Percentiles rank a stretch among this genome's conserved stretches.
These are phyloP conservation scores for Drepana arcuata DNA, from an alignment of 1,140 invertebrate genomes.

Conservation along the genomic window DNA sequence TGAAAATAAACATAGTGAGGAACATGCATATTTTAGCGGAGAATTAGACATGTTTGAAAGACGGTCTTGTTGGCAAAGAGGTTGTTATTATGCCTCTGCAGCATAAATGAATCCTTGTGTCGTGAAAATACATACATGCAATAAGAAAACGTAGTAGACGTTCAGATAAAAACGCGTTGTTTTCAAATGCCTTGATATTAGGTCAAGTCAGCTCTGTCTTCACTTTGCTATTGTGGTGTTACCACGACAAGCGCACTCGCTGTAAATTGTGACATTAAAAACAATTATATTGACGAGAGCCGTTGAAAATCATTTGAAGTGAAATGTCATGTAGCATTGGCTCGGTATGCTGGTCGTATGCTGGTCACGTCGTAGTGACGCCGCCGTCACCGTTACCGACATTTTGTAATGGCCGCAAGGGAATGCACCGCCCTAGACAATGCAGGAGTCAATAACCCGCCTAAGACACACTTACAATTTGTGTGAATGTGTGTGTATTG, in stretches of 20 bases:
- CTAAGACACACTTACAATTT: background rate
- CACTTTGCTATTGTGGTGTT: background rate
- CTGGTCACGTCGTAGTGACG: slow-evolving; percentile 33
- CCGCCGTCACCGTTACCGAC: slow-evolving; percentile 47
- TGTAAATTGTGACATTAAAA: background rate
- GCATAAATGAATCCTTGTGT: too few species aligned
- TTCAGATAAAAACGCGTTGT: too few species aligned
- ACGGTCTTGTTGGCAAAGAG: too few species aligned
- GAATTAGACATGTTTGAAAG: too few species aligned
- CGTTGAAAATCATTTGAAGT: background rate
- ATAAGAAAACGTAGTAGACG: too few species aligned
- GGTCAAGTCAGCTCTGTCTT: background rate
- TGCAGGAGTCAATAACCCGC: background rate
- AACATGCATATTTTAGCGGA: too few species aligned
- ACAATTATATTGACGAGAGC: background rate
- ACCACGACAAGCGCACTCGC: background rate
- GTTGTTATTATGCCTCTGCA: too few species aligned
- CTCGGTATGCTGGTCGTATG: too few species aligned
- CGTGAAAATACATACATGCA: too few species aligned
- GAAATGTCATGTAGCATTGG: background rate
- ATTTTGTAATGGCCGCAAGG: slow-evolving; percentile 48
- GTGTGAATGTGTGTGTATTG: too few species aligned
- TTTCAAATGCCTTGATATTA: too few species aligned
- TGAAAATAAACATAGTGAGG: too few species aligned
- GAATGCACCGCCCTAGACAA: slow-evolving; percentile 39